A percentile compares a stretch with the other conserved stretches of the same genome.
phyloP scores from a whole-genome alignment of 1,140 invertebrate species.

The Cryptotermes secundus region DNA sequence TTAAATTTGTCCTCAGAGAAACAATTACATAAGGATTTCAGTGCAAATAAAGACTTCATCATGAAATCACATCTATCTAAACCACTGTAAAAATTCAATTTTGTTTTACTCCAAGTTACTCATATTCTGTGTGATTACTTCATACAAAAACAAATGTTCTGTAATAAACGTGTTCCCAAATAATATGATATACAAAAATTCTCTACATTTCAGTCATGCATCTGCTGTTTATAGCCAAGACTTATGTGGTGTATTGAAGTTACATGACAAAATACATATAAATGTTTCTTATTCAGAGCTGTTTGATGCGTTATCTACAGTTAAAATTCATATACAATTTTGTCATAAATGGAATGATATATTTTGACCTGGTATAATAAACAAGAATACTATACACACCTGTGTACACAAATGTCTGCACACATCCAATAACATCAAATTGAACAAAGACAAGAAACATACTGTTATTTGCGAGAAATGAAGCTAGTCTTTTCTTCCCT shows the following conservation, averaged over 20 bases:
- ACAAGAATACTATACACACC: background rate
- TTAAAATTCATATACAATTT: background rate
- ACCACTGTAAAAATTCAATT: too few relatives aligned
- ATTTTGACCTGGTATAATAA: background rate
- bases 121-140: too few relatives aligned
- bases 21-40: too few relatives aligned
- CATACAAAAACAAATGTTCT: too few relatives aligned
- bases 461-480: background rate
- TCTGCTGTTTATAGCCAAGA: too few relatives aligned
- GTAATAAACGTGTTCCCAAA: too few relatives aligned
- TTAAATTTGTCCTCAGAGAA: too few relatives aligned
- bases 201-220: too few relatives aligned
- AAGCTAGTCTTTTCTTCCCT: background rate
- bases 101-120: too few relatives aligned
- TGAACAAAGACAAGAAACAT: background rate
- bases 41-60: too few relatives aligned
- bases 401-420: background rate
- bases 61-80: too few relatives aligned
- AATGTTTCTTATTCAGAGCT: background rate
- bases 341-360: background rate
- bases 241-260: background rate
- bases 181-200: too few relatives aligned
- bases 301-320: background rate
- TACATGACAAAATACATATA: background rate
- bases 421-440: background rate